phyloP scores from a whole-genome alignment of 2,888 invertebrate species.

The Drosophila glabriapex region DNA sequence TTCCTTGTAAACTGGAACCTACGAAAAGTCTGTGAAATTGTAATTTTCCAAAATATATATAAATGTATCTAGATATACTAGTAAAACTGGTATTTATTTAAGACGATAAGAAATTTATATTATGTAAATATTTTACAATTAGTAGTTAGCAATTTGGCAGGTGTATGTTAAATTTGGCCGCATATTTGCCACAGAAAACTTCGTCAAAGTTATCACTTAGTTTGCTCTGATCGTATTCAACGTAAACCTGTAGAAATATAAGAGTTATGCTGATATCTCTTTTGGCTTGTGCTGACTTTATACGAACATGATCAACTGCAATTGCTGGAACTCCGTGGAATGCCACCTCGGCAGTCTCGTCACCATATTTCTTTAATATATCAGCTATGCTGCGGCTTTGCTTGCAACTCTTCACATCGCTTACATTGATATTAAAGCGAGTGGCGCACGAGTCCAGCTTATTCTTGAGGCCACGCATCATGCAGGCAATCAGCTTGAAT shows the following conservation, averaged over 20 bases:
- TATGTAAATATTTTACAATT: background rate
- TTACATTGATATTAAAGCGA: constrained; percentile 66
- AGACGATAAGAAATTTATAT: background rate
- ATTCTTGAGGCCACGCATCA: constrained; percentile 72
- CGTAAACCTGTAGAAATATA: constrained; percentile 32
- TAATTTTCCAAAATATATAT: constrained; percentile 10
- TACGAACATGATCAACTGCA: constrained; percentile 79
- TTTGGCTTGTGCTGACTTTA: background rate
- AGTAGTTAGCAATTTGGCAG: background rate
- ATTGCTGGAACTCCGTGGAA: constrained; percentile 82
- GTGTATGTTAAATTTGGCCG: constrained; percentile 43
- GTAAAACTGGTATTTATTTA: background rate
- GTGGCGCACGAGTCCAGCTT: constrained; percentile 66
- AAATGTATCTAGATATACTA: background rate
- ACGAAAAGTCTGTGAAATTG: background rate
- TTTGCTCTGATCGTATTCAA: constrained; percentile 22
- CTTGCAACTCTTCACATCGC: constrained; percentile 71
- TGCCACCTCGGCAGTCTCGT: constrained; percentile 69
- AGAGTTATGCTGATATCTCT: background rate
- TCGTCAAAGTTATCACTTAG: constrained; percentile 41
- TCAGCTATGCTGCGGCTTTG: constrained; percentile 61
- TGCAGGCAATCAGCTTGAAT: constrained; percentile 79
- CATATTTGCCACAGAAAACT: constrained; percentile 51
- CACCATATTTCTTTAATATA: constrained; percentile 79
- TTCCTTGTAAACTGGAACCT: background rate